A percentile compares a stretch with the other conserved stretches of the same genome.
These are phyloP conservation scores for Marasmarcha lunaedactyla DNA, from an alignment of 2,888 invertebrate species.

Conservation along the genomic window DNA sequence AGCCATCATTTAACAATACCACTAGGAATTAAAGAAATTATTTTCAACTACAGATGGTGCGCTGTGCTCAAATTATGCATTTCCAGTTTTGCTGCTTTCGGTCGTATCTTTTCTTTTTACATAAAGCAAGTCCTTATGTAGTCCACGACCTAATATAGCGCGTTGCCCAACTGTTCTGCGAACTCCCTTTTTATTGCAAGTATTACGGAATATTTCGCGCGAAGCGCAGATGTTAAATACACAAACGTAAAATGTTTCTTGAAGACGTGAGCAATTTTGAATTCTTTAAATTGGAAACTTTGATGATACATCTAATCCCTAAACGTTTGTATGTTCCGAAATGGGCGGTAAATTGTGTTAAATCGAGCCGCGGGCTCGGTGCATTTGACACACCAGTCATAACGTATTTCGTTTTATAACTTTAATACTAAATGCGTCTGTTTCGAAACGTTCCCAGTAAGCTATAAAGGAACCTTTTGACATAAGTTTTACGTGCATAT, in stretches of 20 bases:
- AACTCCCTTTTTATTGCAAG: constrained; percentile 25
- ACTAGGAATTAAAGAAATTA: background rate
- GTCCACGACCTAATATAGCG: constrained; percentile 18
- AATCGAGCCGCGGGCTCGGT: background rate
- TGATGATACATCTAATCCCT: no score
- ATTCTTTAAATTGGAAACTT: no score
- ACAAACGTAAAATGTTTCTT: no score
- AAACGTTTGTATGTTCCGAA: no score
- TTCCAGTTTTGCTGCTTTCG: constrained; percentile 53
- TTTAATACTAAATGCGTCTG: constrained; percentile 1
- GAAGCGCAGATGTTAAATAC: no score
- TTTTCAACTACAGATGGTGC: constrained; percentile 28
- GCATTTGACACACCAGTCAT: background rate
- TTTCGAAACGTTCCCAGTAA: background rate
- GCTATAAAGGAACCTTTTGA: constrained; percentile 2
- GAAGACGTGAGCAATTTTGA: no score
- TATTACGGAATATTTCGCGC: constrained; percentile 8
- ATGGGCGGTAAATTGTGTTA: background rate
- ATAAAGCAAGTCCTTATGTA: constrained; percentile 30
- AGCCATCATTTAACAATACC: background rate
- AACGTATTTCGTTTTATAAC: background rate
- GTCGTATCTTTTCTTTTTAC: constrained; percentile 45
- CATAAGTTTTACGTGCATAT: no score
- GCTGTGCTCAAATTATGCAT: constrained; percentile 50
- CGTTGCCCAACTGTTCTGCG: constrained; percentile 10